A percentile compares a stretch with the other conserved stretches of the same genome.
Conservation (phyloP, 2,888 invertebrate genomes). For the Aleiodes testaceus region DNA sequence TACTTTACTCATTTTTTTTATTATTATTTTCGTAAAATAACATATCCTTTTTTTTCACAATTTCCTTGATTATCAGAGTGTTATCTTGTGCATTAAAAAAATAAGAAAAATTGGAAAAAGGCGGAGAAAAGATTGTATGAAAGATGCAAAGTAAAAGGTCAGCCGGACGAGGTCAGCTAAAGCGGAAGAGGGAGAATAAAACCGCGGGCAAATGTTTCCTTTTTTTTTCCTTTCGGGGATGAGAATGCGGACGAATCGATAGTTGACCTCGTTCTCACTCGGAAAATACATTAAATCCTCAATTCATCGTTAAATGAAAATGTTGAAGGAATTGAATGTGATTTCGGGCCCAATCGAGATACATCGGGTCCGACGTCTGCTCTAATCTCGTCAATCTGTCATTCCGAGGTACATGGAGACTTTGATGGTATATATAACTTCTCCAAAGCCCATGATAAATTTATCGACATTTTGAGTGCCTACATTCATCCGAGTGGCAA, state of each 20-base stretch:
- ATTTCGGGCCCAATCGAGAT: neutral
- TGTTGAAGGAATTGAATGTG: neutral
- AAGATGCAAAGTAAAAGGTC: conserved; percentile 15
- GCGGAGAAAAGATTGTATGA: neutral
- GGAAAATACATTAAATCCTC: neutral
- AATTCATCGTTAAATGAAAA: neutral
- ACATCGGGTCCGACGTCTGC: conserved; percentile 4
- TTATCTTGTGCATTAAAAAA: too few species aligned
- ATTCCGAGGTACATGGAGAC: neutral
- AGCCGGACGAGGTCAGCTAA: conserved; percentile 36
- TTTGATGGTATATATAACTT: too few species aligned
- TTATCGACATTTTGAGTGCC: conserved; percentile 26
- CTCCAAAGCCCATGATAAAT: conserved; percentile 9
- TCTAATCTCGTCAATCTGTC: conserved; percentile 28
- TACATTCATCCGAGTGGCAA: conserved; percentile 24
- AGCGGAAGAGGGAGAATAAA: conserved; percentile 21
- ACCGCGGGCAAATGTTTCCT: conserved; percentile 27
- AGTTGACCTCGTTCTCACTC: conserved; percentile 53
- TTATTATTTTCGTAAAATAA: too few species aligned
- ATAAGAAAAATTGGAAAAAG: neutral
- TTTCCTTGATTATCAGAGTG: too few species aligned
- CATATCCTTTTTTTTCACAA: neutral
- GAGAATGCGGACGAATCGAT: conserved; percentile 54
- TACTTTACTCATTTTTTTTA: conserved; percentile 10
- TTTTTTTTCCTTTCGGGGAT: conserved; percentile 26